Base-by-base conservation (phyloP, 2,888 invertebrate species). In the Trichopoda pennipes region DNA sequence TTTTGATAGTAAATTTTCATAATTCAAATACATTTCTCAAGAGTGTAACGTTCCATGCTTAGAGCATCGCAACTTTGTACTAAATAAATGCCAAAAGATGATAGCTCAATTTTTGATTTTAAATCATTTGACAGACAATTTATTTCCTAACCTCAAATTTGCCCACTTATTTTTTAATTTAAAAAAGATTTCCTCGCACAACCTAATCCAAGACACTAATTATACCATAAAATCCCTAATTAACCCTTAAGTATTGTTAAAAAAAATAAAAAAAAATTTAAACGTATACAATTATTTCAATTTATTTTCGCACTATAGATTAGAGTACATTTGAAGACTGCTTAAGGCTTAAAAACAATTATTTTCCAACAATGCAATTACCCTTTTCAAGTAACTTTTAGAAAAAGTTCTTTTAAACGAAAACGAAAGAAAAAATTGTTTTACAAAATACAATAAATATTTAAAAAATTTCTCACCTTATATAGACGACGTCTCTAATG, bases 401-500 rank as follows among this genome's bases (percentile, higher is more conserved):
- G 3, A 35, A 35, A 32, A 32, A 17, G 19, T n/a, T n/a, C n/a
- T 17, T 64, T 56, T 49, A 64, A 64, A 32, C 21, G 21, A 21
- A 51, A 35, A 35, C 35, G 1, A 35, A 35, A 35, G 9, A 35
- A 35, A 35, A 35, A 35, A 35, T 38, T 32, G 23, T 28, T 17
- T 19, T 17, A 28, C 8, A 70, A 66, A 56, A 56, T 23, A 49
- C 21, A 73, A 68, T 64, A 58, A 60, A 51, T 38, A 60, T 47
- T 60, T 44, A 3, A 73, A 79, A 73, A 55, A 73, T 60, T 68
- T 79, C 79, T 79, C 79, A 79, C 79, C 79, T 79, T 79, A 61
- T 58, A 42, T 60, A 73, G 73, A 38, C 51, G 58, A 55, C 60
- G 53, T 55, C 38, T 61, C 23, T 35, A 47, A 55, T 2, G 23